Evolutionary conservation across 2,888 invertebrate species (phyloP).

Genomic region (Kuschelorhynchus macadamiae): DNA sequence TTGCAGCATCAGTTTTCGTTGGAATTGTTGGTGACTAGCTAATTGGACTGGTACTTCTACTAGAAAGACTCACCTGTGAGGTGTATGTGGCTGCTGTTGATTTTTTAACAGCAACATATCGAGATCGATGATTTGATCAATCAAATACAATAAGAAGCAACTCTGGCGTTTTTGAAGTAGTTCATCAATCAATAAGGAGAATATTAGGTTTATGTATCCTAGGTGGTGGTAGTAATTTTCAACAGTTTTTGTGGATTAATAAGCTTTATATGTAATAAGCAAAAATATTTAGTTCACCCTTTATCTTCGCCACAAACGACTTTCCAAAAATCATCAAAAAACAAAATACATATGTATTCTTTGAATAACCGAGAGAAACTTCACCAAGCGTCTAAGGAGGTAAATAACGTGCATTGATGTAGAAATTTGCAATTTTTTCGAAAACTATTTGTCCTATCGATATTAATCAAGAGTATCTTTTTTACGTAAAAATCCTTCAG

Average conservation of each 20-base stretch:
- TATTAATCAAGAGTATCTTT: too few relatives aligned
- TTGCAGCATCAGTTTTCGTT: background rate
- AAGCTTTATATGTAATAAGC: too few relatives aligned
- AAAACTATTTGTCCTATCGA: too few relatives aligned
- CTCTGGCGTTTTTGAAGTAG: conserved; percentile 25
- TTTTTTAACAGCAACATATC: background rate
- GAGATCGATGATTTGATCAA: background rate
- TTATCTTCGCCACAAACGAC: too few relatives aligned
- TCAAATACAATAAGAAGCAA: conserved; percentile 47
- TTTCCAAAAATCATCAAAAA: too few relatives aligned
- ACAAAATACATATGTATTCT: too few relatives aligned
- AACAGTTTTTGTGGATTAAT: conserved; percentile 25
- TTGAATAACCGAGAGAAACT: too few relatives aligned
- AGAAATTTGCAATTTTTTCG: too few relatives aligned
- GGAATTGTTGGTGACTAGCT: background rate
- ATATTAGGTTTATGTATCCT: conserved; percentile 15
- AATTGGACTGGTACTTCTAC: conserved; percentile 3
- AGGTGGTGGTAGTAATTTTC: conserved; percentile 30
- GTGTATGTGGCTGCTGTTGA: background rate
- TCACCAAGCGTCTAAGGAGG: too few relatives aligned
- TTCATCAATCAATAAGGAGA: conserved; percentile 23
- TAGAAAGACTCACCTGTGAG: background rate
- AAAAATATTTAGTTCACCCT: too few relatives aligned
- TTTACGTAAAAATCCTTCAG: too few relatives aligned
- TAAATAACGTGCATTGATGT: too few relatives aligned